Base-by-base conservation (phyloP, 1,140 invertebrate genomes). In the Thaumetopoea pityocampa region DNA sequence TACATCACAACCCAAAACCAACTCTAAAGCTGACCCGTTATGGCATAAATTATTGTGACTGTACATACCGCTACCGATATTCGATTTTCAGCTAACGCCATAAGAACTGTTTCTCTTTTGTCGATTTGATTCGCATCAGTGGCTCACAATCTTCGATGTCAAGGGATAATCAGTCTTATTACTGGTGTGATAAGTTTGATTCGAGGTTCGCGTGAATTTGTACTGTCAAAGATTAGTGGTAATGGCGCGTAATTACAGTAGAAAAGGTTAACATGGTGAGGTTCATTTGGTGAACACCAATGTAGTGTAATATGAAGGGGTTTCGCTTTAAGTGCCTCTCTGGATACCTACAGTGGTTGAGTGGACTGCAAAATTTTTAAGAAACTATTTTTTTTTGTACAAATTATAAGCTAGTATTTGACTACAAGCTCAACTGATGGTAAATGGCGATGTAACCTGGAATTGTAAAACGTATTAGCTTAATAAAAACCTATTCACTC, bases 211-310 rank as follows among this genome's bases (percentile, higher is more conserved):
- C 15, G 28, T 40, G 29, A 18, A 8, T 44, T 43, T 33, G 11
- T 18, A 50, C 33, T 29, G 18, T 35, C 7, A 27, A 64, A 74
- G 71, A 78, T 77, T 83, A 77, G 71, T 77, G 68, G 68, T 76
- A 80, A 80, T 80, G 60, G 63, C 61, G 53, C 66, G 70, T 82
- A 83, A 83, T 83, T 83, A 80, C 65, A 67, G 67, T 66, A 74
- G 78, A 83, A 67, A 79, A 83, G 71, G 72, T 67, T 68, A 76
- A 80, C 76, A 72, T 70, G 66, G 73, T 73, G 55, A 71, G 68
- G 76, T 83, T 83, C 76, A 77, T 82, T 80, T 80, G 76, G 70
- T 51, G 64, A 55, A 56, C 66, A 65, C 61, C 62, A 71, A 76
- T 77, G 65, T 65, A 52, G 59, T 33, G 46, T 55, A 51, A 54